phyloP scores from a whole-genome alignment of 2,888 invertebrate genomes.

The Tinea trinotella region DNA sequence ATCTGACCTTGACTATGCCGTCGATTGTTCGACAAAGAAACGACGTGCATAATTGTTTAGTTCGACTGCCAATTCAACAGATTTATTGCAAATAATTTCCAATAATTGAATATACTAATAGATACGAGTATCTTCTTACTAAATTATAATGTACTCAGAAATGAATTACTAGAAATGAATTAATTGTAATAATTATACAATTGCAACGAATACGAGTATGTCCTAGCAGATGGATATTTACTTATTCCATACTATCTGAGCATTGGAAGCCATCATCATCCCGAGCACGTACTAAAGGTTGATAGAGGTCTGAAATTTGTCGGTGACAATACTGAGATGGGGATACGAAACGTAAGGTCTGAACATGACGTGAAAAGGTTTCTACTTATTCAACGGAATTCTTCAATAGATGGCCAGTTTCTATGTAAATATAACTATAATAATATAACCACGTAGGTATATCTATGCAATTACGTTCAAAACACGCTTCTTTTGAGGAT shows the following conservation, averaged over 20 bases:
- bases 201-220: background rate
- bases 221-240: background rate
- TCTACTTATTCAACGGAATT: background rate
- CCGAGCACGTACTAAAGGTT: conserved; percentile 3
- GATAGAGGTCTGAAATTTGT: conserved; percentile 16
- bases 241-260: background rate
- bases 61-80: too few relatives aligned
- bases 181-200: background rate
- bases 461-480: too few relatives aligned
- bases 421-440: background rate
- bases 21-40: too few relatives aligned
- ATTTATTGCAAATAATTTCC: too few relatives aligned
- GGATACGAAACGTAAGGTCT: background rate
- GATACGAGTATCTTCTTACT: too few relatives aligned
- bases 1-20: too few relatives aligned
- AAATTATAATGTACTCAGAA: too few relatives aligned
- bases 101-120: too few relatives aligned
- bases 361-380: background rate
- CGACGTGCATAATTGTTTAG: too few relatives aligned
- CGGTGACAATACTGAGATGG: conserved; percentile 16
- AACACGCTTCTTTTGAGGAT: too few relatives aligned
- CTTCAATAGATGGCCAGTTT: background rate
- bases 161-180: too few relatives aligned
- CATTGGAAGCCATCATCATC: background rate
- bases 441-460: too few relatives aligned